Conservation (phyloP, 1,140 invertebrate species). For the Doryteuthis pealeii region DNA sequence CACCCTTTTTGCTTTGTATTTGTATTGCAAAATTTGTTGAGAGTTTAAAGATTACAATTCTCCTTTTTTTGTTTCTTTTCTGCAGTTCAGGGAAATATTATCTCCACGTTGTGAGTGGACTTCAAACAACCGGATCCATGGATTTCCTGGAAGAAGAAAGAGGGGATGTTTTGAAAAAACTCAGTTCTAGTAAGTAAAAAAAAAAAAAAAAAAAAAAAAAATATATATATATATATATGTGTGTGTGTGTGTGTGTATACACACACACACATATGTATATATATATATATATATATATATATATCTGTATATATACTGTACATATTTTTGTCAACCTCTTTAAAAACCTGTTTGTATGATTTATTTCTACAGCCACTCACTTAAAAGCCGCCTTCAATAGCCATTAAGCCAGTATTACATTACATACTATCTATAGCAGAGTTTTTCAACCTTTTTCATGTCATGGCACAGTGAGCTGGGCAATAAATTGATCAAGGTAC, state of each 20-base stretch:
- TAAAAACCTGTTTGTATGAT: no score
- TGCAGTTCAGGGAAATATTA: slow-evolving; percentile 1
- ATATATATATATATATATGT: neutral
- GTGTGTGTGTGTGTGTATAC: neutral
- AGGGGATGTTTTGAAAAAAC: neutral
- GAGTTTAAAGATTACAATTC: no score
- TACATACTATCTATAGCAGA: no score
- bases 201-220: neutral
- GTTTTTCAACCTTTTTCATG: no score
- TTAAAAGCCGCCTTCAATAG: no score
- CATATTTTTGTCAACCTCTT: no score
- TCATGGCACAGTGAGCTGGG: no score
- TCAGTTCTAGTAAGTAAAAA: neutral
- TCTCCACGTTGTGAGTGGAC: neutral
- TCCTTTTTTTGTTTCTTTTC: neutral
- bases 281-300: neutral
- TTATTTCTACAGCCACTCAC: no score
- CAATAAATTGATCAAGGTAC: no score
- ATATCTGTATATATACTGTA: neutral
- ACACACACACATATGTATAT: neutral
- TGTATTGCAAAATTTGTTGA: no score
- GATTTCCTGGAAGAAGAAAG: slow-evolving; percentile 12
- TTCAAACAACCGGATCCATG: neutral
- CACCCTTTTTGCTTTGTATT: no score
- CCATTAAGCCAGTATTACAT: no score